These are phyloP conservation scores for Sycophila texana DNA, from an alignment of 2,888 invertebrate genomes.

Conservation along the genomic window DNA sequence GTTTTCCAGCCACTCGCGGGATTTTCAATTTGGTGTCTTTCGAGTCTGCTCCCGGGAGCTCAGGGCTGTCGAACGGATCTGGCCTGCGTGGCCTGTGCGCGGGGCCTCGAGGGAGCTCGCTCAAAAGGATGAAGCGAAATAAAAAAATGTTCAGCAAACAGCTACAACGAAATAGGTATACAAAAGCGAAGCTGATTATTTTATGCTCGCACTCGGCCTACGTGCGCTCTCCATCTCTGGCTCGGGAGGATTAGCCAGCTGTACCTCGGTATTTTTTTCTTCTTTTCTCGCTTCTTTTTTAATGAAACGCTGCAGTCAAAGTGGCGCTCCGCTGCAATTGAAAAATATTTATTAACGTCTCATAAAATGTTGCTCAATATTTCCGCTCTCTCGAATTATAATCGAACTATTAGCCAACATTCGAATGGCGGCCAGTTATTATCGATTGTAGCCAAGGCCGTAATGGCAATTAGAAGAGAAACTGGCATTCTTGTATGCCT, in stretches of 20 bases:
- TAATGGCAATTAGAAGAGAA: constrained; percentile 58
- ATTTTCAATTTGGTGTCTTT: constrained; percentile 54
- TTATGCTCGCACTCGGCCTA: constrained; percentile 15
- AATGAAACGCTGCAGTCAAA: neutral
- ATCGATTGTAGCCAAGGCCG: constrained; percentile 51
- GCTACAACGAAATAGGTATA: neutral
- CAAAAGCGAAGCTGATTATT: constrained; percentile 45
- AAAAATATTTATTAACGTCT: constrained; percentile 36
- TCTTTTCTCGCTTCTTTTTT: neutral
- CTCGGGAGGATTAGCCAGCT: constrained; percentile 1
- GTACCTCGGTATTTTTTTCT: constrained; percentile 3
- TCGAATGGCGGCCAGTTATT: constrained; percentile 54
- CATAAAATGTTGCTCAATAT: too few species aligned
- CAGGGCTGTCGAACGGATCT: neutral
- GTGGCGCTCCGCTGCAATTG: neutral
- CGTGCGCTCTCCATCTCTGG: neutral
- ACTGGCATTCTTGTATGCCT: constrained; percentile 41
- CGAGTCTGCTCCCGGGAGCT: constrained; percentile 9
- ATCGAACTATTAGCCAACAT: constrained; percentile 58
- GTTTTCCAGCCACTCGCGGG: constrained; percentile 49
- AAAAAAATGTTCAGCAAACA: constrained; percentile 32
- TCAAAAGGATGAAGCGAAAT: neutral
- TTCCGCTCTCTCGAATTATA: too few species aligned
- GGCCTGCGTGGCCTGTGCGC: too few species aligned
- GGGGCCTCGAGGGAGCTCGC: too few species aligned